Percentiles rank a stretch among this genome's conserved stretches.
These are phyloP conservation scores for Cynopterus sphinx DNA, from an alignment of 2,797 vertebrate genomes.

Conservation along the genomic window DNA sequence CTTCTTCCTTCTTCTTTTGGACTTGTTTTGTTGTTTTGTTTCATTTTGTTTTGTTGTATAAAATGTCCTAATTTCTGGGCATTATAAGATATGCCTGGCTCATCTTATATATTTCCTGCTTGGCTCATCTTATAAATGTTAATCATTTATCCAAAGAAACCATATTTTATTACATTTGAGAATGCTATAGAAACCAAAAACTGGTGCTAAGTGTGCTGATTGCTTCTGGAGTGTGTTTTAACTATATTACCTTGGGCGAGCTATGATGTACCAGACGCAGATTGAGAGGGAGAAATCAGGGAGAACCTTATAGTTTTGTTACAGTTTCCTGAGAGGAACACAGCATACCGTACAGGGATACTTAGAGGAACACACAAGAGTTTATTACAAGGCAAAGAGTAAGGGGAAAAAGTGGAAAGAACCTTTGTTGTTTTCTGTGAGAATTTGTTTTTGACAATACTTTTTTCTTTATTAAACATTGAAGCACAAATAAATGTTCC, in stretches of 20 bases:
- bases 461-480: slow-evolving; percentile 82
- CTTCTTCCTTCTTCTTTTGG: no score
- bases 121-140: no score
- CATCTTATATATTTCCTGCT: no score
- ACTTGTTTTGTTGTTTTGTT: neutral
- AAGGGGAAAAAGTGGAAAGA: neutral
- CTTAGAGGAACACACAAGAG: neutral
- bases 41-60: no score
- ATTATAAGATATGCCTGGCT: no score
- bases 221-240: neutral
- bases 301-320: neutral
- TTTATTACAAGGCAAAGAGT: neutral
- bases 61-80: no score
- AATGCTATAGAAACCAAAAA: neutral
- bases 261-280: neutral
- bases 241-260: neutral
- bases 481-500: slow-evolving; percentile 49
- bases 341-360: neutral
- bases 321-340: neutral
- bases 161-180: no score
- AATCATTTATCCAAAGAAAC: no score
- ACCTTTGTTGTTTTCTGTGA: neutral
- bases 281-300: neutral
- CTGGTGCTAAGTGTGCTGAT: neutral
- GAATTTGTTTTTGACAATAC: slow-evolving; percentile 67